A percentile compares a stretch with the other conserved stretches of the same genome.
Evolutionary conservation across 2,888 invertebrate genomes (phyloP).

Genomic region (Tupiocoris notatus): DNA sequence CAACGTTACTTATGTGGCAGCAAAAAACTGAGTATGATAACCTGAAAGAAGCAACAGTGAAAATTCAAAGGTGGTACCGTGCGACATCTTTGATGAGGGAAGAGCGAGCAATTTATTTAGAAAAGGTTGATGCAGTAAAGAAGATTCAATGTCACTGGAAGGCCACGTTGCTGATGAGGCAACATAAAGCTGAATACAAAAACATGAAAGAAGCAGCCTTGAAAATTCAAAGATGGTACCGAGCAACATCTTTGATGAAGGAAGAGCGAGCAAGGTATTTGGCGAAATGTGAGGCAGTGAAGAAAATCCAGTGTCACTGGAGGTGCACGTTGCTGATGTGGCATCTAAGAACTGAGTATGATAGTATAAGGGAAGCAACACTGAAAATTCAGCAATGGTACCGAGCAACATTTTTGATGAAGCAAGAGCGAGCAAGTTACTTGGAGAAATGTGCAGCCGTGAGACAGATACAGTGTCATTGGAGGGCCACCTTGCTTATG

Average conservation of each 20-base stretch:
- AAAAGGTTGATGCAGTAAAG: neutral
- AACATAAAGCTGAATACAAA: neutral
- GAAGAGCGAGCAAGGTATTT: neutral
- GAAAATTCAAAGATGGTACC: conserved; percentile 29
- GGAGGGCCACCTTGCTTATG: neutral
- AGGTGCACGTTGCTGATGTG: neutral
- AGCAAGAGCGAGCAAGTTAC: neutral
- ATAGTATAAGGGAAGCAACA: conserved; percentile 50
- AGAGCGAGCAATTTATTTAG: neutral
- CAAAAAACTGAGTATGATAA: conserved; percentile 53
- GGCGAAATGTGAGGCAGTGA: conserved; percentile 2
- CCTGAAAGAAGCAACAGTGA: conserved; percentile 54
- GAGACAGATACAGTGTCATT: neutral
- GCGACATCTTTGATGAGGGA: conserved; percentile 55
- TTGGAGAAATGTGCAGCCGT: neutral
- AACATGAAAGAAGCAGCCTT: neutral
- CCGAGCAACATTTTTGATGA: neutral
- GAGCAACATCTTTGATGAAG: conserved; percentile 15
- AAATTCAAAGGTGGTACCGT: conserved; percentile 59
- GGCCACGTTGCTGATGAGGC: conserved; percentile 23
- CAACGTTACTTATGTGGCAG: conserved; percentile 52
- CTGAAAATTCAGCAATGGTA: conserved; percentile 49
- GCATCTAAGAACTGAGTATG: neutral
- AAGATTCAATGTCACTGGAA: conserved; percentile 53
- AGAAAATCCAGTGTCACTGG: conserved; percentile 30